These are phyloP conservation scores for Nibea albiflora DNA, from an alignment of 2,113 vertebrate genomes.

Conservation along the genomic window DNA sequence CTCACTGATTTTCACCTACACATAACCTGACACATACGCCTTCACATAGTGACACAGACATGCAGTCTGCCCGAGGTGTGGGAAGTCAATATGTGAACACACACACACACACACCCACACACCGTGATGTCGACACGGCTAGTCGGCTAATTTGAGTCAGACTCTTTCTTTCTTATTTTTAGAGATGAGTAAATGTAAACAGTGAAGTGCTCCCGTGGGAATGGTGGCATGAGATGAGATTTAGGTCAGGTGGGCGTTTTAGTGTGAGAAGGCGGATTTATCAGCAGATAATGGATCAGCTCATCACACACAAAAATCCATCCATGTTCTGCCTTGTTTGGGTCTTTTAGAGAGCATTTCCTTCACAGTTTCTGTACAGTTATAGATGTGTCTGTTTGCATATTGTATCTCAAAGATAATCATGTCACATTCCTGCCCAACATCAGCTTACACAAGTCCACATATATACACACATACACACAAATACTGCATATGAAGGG, in stretches of 20 bases:
- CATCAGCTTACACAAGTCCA: not conserved
- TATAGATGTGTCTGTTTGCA: not conserved
- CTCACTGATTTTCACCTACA: conserved; percentile 13
- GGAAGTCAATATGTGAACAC: conserved; percentile 32
- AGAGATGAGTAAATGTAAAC: conserved; percentile 52
- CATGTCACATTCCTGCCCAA: conserved; percentile 13
- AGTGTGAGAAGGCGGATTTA: not conserved
- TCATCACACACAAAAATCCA: not conserved
- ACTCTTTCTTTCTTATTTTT: conserved; percentile 46
- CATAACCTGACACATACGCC: conserved; percentile 25
- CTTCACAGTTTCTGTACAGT: not conserved
- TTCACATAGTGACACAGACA: conserved; percentile 32
- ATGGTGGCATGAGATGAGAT: conserved; percentile 13
- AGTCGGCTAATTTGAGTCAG: conserved; percentile 31
- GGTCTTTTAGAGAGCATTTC: not conserved
- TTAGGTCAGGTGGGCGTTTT: conserved; percentile 11
- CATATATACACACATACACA: conserved; percentile 1
- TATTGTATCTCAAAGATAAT: not conserved
- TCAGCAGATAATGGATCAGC: conserved; percentile 7
- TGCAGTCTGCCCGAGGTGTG: conserved; percentile 22
- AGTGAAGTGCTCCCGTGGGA: not conserved
- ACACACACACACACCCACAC: conserved; percentile 9
- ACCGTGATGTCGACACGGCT: conserved; percentile 4
- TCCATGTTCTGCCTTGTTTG: not conserved
- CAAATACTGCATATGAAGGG: not conserved